Evolutionary conservation across 2,888 invertebrate genomes (phyloP), one percentile per base, ranked within the genome.

Genomic region (Pegoplata infirma): DNA sequence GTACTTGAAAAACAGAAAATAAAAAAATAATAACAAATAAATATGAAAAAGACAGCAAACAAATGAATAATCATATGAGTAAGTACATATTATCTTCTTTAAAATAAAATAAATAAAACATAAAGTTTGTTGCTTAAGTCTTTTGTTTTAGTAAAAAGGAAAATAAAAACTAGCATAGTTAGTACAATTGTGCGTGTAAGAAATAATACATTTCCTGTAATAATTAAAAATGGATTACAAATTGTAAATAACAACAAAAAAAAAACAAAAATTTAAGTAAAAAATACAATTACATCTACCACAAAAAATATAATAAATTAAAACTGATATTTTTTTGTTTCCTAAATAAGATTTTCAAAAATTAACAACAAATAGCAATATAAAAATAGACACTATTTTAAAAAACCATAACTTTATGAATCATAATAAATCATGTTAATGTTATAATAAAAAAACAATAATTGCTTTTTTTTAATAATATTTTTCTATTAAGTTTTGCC

Each of bases 161-260:
- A 32, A 3, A 32, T 32, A 32, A 10, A 28, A 32, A 10, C 12
- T 5, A n/a, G 10, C 1, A n/a, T 8, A 5, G 59, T 23, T 61
- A 47, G 12, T 12, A 32, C 14, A 36, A 56, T 21, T 19, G 55
- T 75, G 75, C 75, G 75, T 79, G 79, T 59, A 10, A 49, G 36
- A 79, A 75, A 79, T 75, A 58, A 79, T 56, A 79, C 51, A 75
- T 79, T 79, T 79, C 79, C 79, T 75, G 71, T 63, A 71, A 79
- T 67, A 79, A 79, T 75, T 79, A 75, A 79, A 79, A 79, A 79
- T 79, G 71, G 55, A 75, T 79, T 79, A 10, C 75, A 46, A 68
- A 63, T 67, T 72, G 69, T 63, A 47, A 64, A 58, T 8, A 47
- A 46, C 19, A 28, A 46, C 32, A 28, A n/a, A 69, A 64, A 16